Evolutionary conservation across 2,113 vertebrate species (phyloP), one percentile per base, ranked within the genome.

Genomic region (Brevimyrus niger): DNA sequence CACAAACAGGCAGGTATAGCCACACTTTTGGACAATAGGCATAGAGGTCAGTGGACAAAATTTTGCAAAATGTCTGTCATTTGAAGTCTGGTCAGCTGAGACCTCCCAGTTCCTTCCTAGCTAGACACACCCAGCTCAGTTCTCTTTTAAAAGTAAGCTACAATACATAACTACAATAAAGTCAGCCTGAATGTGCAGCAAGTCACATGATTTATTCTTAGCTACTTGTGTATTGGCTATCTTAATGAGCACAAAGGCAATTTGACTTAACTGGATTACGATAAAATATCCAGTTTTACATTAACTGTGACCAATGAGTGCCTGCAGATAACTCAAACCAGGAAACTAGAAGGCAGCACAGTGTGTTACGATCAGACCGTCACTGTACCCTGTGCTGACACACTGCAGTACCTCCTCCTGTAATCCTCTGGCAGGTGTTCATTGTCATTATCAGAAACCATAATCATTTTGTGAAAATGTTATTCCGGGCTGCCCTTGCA

Each of bases 211-310:
- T 80, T 80, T 42, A 85, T 50, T 47, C n/a, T 27, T 21, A 23
- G 23, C 46, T n/a, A 8, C 17, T 85, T 47, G 21, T 47, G 83
- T 48, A 47, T 11, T n/a, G 3, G 83, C 11, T 48, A 50, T 85
- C 83, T 27, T 23, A 50, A 86, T 27, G 23, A 50, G 13, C 31
- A 38, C 73, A 15, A 17, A 46, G 82, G 44, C 82, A n/a, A 48
- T 84, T 48, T 85, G 82, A 44, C 82, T 80, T 48, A 85, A 85
- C 48, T 85, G 38, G 17, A 85, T 85, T 85, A 42, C 82, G 19
- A 85, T 48, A 48, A 85, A 85, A 19, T n/a, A 85, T 85, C 44
- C 82, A 47, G 82, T 46, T 85, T 85, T 47, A 23, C 82, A 47
- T 23, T 85, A 85, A 85, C 27, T 85, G 44, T 85, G 82, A 27